Conservation (phyloP, 2,888 invertebrate species). For the Acrobasis suavella region DNA sequence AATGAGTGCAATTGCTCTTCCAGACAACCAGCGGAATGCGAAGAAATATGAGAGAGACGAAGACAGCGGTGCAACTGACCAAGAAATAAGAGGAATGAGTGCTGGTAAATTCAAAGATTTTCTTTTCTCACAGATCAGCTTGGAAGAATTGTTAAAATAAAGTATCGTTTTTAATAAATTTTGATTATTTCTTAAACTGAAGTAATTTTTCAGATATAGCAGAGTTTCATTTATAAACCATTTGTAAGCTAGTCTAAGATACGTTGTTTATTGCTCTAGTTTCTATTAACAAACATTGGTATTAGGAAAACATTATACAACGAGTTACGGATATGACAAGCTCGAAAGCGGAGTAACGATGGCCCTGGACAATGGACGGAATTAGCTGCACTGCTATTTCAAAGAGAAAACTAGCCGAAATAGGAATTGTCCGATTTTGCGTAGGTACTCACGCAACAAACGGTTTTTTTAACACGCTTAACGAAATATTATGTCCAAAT, state of each 20-base stretch:
- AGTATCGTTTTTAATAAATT: no score
- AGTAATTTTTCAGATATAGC: no score
- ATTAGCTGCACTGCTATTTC: constrained; percentile 26
- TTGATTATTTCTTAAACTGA: no score
- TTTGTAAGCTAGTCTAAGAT: not conserved
- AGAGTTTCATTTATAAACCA: not conserved
- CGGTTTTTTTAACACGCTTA: not conserved
- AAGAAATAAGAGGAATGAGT: no score
- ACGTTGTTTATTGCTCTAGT: not conserved
- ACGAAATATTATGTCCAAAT: not conserved
- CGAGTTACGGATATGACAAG: constrained; percentile 1
- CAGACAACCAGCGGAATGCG: no score
- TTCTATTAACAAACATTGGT: constrained; percentile 4
- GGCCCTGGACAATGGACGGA: constrained; percentile 28
- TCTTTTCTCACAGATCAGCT: no score
- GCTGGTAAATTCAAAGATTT: no score
- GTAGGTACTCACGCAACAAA: not conserved
- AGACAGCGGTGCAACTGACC: no score
- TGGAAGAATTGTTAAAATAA: no score
- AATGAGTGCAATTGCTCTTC: no score
- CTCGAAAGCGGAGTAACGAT: not conserved
- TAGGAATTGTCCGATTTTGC: constrained; percentile 16
- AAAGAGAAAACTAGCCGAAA: constrained; percentile 29
- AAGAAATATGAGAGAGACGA: no score
- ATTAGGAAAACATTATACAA: not conserved